Evolutionary conservation across 2,888 invertebrate genomes (phyloP).

Genomic region (Thysanoteuthis rhombus): DNA sequence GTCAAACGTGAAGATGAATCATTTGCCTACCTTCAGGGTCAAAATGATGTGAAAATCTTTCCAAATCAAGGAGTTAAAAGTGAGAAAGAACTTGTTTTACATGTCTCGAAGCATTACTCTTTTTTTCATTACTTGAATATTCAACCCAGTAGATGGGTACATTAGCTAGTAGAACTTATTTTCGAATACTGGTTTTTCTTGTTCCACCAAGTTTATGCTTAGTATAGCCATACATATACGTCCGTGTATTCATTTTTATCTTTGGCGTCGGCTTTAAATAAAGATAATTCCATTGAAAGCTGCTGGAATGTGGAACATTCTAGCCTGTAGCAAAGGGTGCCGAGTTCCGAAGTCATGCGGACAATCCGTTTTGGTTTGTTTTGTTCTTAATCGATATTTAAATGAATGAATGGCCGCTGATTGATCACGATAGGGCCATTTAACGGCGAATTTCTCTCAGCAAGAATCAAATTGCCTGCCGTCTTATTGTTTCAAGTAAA

Average conservation of each 20-base stretch:
- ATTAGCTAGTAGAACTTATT: too few species aligned
- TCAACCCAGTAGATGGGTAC: too few species aligned
- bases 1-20: too few species aligned
- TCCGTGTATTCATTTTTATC: neutral
- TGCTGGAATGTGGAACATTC: neutral
- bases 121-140: too few species aligned
- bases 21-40: too few species aligned
- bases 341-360: neutral
- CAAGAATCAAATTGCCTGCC: neutral
- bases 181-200: too few species aligned
- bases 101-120: too few species aligned
- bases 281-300: neutral
- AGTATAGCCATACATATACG: neutral
- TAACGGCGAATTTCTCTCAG: neutral
- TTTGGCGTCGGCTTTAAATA: neutral
- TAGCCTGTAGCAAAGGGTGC: neutral
- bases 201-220: neutral
- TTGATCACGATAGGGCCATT: neutral
- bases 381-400: neutral
- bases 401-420: neutral
- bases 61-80: too few species aligned
- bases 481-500: constrained; percentile 12
- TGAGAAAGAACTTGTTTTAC: too few species aligned
- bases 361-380: neutral
- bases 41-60: too few species aligned